Base-by-base conservation (phyloP, 2,113 vertebrate species). In the Ivindomyrus marchei region DNA sequence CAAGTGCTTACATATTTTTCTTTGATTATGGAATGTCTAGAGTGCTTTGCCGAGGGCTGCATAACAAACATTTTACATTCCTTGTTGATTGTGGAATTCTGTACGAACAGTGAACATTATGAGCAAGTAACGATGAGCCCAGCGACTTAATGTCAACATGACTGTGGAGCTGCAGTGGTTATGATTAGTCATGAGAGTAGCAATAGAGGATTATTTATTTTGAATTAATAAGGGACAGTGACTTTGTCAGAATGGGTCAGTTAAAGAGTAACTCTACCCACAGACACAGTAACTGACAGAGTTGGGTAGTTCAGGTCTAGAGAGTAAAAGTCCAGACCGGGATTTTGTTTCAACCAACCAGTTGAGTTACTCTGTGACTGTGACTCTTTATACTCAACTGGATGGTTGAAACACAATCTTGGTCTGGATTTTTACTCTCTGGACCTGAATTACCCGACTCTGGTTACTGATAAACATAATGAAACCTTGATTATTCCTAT, bases 11-110 rank as follows among this genome's bases (percentile, higher is more conserved):
- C 42, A 89, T 88, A 88, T 91, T 91, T 88, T 87, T 47, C 87
- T 91, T 85, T 89, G 77, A 91, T 91, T 90, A 89, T 90, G 83
- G 66, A 58, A 90, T 88, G 91, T 89, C 90, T 90, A 46, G 89
- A 87, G 89, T 87, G 74, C 85, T 66, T 90, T 50, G 85, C 91
- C 88, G 84, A 42, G 50, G 84, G 90, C 90, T 88, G 45, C 85
- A 90, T 85, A 90, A 87, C 58, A 90, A 85, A 85, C 88, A 50
- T 90, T 90, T 86, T 90, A 80, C 86, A 90, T 88, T 89, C 87
- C 83, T 91, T 87, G 84, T 90, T 85, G 80, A 91, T 91, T 91
- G 87, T 85, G 89, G 91, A 90, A 86, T 53, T 77, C 77, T 91
- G 89, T 77, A 58, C 27, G 50, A 90, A 87, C 74, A 56, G 50